Base-by-base conservation (phyloP, 1,140 invertebrate genomes). In the Diabrotica virgifera region DNA sequence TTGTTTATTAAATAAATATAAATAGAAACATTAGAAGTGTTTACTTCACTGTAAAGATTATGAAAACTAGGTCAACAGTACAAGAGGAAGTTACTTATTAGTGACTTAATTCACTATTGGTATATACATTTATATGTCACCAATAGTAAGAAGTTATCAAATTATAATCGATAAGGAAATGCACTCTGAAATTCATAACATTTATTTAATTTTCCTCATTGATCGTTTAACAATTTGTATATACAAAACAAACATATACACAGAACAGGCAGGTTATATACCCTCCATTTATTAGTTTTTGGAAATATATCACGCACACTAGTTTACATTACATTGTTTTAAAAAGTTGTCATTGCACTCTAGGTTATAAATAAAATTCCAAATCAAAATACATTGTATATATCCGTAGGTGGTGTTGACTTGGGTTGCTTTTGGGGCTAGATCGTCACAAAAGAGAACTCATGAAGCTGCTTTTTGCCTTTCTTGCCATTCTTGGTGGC, bases 321-420 rank as follows among this genome's bases (percentile, higher is more conserved):
- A 36, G 55, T 57, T 57, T 57, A 57, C 12, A 36, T 36, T 36
- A 36, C 10, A 55, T 2, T 57, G 36, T 36, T 36, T 36, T n/a
- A 57, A 36, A 57, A 36, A 36, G 37, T 57, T 57, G 55, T 57
- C 55, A 57, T 57, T 57, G 55, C 55, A 57, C 55, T 57, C 24
- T 57, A 7, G n/a, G 36, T 57, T 57, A 57, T 57, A 57, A 57
- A 57, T 57, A 57, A 36, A 40, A 36, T 57, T 46, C 40, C 40
- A 37, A 36, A 57, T 57, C 12, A 36, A 57, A 57, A 36, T 36
- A 10, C 10, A 36, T 24, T 24, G 24, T 57, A 57, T 57, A 57
- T 37, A 57, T 36, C 36, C 36, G 35, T 57, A n/a, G 36, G 55
- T 13, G 9, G 10, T 13, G 6, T 11, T 8, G 55, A 36, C 12